Percentiles rank a stretch among this genome's conserved stretches.
These are phyloP conservation scores for Linepithema humile DNA, from an alignment of 1,140 invertebrate genomes.

Conservation along the genomic window DNA sequence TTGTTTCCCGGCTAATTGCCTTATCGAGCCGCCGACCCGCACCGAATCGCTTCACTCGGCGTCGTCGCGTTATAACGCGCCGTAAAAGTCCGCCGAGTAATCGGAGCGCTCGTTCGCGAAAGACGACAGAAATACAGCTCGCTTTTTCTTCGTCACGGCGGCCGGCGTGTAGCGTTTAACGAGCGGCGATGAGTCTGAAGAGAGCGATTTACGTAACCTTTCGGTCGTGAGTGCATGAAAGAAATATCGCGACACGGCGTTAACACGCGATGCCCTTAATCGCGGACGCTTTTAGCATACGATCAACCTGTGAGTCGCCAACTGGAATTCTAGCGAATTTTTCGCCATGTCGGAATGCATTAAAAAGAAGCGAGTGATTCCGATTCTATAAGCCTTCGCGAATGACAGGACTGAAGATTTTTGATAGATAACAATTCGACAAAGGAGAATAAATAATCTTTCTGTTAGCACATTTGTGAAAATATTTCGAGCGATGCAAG, in stretches of 20 bases:
- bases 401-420: not conserved
- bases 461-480: not conserved
- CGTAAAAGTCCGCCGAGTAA: conserved; percentile 48
- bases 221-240: not conserved
- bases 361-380: not conserved
- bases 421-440: not conserved
- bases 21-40: conserved; percentile 62
- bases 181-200: not conserved
- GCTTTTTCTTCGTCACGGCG: not conserved
- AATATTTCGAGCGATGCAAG: not conserved
- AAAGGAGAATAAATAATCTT: too few species aligned
- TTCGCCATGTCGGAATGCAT: not conserved
- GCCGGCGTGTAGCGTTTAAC: not conserved
- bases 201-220: conserved; percentile 15
- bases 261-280: not conserved
- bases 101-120: conserved; percentile 16
- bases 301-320: not conserved
- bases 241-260: not conserved
- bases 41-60: conserved; percentile 42
- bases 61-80: conserved; percentile 52
- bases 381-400: not conserved
- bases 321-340: not conserved
- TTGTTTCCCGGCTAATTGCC: conserved; percentile 76
- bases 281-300: not conserved
- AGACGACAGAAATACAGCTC: conserved; percentile 17